Percentiles rank a stretch among this genome's conserved stretches.
Conservation (phyloP, 2,888 invertebrate genomes). For the Noctua janthina region DNA sequence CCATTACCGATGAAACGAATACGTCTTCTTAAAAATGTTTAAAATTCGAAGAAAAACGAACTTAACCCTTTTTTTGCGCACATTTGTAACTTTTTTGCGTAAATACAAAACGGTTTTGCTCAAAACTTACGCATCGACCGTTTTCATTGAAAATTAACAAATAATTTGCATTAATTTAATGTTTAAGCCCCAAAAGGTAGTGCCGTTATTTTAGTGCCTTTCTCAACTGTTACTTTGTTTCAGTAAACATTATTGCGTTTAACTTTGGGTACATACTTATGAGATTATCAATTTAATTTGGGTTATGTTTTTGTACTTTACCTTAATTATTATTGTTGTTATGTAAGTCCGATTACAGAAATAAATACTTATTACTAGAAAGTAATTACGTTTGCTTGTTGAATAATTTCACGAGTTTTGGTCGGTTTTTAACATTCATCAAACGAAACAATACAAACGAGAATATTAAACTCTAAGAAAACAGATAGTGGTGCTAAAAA, state of each 20-base stretch:
- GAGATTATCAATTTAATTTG: neutral
- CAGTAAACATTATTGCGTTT: constrained; percentile 3
- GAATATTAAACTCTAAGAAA: neutral
- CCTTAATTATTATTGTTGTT: neutral
- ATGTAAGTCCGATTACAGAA: neutral
- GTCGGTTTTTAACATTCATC: neutral
- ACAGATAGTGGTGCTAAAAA: neutral
- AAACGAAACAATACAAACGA: neutral
- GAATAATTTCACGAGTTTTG: neutral
- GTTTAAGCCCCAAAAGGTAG: constrained; percentile 31
- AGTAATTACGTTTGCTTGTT: neutral
- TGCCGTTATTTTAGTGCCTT: constrained; percentile 37
- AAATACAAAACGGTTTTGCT: constrained; percentile 30
- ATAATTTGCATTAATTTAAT: constrained; percentile 64
- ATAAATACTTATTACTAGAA: neutral
- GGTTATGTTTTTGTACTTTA: neutral
- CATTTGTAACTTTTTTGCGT: constrained; percentile 35
- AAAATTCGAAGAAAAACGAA: constrained; percentile 31
- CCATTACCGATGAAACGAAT: constrained; percentile 32
- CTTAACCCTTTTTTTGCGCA: constrained; percentile 31
- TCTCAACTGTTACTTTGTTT: neutral
- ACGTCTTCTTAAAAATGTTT: constrained; percentile 19
- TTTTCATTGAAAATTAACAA: constrained; percentile 64
- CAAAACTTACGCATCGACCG: constrained; percentile 32
- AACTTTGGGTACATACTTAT: neutral